phyloP scores from a whole-genome alignment of 2,113 vertebrate genomes.

The Edolisoma coerulescens region DNA sequence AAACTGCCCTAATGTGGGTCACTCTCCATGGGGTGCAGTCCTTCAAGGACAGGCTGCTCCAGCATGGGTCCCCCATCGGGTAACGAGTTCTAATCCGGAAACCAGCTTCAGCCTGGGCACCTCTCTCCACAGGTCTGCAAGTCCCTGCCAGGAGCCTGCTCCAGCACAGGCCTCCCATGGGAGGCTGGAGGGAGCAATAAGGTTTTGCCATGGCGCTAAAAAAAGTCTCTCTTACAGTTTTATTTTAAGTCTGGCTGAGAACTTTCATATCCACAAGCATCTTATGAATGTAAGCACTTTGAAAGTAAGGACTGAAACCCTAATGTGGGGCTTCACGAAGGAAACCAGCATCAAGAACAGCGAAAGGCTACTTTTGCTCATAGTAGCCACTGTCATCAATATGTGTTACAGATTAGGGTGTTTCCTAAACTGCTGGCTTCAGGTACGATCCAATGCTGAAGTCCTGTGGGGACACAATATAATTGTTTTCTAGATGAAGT shows the following conservation, averaged over 20 bases:
- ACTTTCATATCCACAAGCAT: neutral
- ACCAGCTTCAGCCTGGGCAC: neutral
- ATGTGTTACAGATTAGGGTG: accelerated
- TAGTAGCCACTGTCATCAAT: neutral
- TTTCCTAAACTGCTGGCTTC: neutral
- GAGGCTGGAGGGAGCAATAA: neutral
- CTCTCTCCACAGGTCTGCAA: neutral
- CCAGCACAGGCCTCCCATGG: neutral
- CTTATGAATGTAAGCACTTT: neutral
- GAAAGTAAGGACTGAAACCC: neutral
- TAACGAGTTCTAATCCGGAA: neutral
- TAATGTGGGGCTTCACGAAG: neutral
- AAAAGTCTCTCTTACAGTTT: neutral
- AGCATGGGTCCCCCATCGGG: too few species aligned
- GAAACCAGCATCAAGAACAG: neutral
- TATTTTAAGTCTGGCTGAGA: neutral
- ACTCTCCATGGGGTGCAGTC: too few species aligned
- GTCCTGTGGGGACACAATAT: neutral
- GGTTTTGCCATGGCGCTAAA: neutral
- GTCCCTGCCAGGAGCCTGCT: neutral
- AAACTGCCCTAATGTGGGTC: neutral
- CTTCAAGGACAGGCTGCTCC: neutral
- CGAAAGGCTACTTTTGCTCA: neutral
- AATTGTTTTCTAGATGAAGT: neutral
- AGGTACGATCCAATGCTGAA: neutral